A percentile compares a stretch with the other conserved stretches of the same genome.
These are phyloP conservation scores for Pristionchus arcanus DNA, from an alignment of 2,888 invertebrate genomes.

Conservation along the genomic window DNA sequence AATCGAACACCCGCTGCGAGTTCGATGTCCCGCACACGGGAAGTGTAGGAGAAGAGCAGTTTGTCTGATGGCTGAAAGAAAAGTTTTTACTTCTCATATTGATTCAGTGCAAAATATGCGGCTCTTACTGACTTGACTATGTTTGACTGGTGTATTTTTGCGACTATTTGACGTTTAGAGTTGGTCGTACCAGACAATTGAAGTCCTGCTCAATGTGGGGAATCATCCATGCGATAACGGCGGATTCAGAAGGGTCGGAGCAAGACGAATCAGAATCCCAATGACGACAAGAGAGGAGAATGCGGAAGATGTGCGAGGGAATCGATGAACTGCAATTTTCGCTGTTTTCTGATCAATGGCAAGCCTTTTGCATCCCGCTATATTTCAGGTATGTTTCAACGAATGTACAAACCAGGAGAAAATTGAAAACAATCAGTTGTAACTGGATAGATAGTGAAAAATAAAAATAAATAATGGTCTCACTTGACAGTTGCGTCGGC, in stretches of 20 bases:
- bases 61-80: conserved; percentile 45
- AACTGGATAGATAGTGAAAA: background rate
- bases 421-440: no score
- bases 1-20: conserved; percentile 46
- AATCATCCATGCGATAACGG: conserved; percentile 24
- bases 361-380: no score
- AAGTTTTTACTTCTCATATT: background rate
- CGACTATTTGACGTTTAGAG: no score
- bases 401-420: no score
- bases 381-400: no score
- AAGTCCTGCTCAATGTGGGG: conserved; percentile 55
- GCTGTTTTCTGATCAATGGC: no score
- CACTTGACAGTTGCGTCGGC: conserved; percentile 30
- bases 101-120: no score
- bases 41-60: conserved; percentile 55
- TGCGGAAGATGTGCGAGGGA: conserved; percentile 54
- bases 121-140: no score
- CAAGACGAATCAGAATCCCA: conserved; percentile 49
- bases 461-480: background rate
- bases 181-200: conserved; percentile 52
- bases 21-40: conserved; percentile 53
- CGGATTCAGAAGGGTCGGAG: conserved; percentile 1
- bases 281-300: conserved; percentile 48
- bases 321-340: conserved; percentile 37
- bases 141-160: no score